These are phyloP conservation scores for Nasonia giraulti DNA, from an alignment of 1,140 invertebrate species.

Conservation along the genomic window DNA sequence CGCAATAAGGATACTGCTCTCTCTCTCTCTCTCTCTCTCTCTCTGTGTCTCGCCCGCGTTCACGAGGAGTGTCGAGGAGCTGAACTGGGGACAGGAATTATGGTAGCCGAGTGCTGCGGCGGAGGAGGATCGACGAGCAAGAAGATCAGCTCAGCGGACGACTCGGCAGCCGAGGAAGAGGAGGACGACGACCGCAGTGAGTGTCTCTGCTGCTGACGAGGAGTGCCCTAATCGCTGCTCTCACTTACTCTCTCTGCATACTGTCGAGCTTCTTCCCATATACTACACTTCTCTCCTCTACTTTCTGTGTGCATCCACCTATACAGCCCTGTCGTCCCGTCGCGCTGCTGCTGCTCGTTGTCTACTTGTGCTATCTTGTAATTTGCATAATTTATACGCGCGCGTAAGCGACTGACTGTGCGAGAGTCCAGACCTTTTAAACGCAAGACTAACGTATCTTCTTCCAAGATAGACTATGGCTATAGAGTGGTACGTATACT, in stretches of 20 bases:
- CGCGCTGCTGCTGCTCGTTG: not conserved
- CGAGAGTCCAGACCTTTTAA: conserved; percentile 15
- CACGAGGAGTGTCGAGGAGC: not conserved
- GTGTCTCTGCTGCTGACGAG: not conserved
- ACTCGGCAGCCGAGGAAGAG: conserved; percentile 14
- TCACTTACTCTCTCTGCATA: not conserved
- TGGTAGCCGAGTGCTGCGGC: conserved; percentile 30
- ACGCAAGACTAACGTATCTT: conserved; percentile 40
- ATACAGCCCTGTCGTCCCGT: not conserved
- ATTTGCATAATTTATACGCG: conserved; percentile 43
- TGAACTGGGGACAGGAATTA: conserved; percentile 26
- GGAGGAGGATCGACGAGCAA: not conserved
- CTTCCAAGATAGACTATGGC: not conserved
- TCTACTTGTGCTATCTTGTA: conserved; percentile 13
- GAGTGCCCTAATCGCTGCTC: not conserved
- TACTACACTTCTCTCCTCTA: too few relatives aligned
- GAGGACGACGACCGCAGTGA: conserved; percentile 15
- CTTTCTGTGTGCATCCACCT: not conserved
- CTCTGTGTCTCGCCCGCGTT: too few relatives aligned
- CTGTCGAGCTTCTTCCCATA: not conserved
- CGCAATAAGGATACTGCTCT: not conserved
- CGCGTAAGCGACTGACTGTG: not conserved
- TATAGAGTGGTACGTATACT: conserved; percentile 31
- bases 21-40: not conserved
- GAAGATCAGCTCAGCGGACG: conserved; percentile 1